A percentile compares a stretch with the other conserved stretches of the same genome.
Conservation (phyloP, 2,888 invertebrate genomes). For the Chorisops tibialis region DNA sequence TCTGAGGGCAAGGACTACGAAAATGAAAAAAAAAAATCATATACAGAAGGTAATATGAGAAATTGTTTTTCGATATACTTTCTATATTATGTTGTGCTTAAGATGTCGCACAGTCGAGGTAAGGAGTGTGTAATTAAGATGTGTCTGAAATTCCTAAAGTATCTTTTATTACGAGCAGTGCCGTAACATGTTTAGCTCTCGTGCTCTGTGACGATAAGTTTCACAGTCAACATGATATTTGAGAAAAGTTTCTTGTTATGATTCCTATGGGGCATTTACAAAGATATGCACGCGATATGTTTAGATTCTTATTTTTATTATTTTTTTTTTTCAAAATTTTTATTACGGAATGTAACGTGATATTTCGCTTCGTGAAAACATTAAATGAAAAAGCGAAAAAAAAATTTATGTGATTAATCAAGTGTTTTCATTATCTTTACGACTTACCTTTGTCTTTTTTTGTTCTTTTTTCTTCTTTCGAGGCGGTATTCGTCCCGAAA, state of each 20-base stretch:
- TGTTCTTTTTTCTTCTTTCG: conserved; percentile 50
- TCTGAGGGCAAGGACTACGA: not conserved
- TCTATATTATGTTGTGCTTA: too few relatives aligned
- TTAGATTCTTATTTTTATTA: not conserved
- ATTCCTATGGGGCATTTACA: conserved; percentile 8
- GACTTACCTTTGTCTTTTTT: conserved; percentile 42
- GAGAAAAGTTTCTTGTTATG: conserved; percentile 2
- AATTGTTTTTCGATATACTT: not conserved
- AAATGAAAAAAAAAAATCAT: too few relatives aligned
- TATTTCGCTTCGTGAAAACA: not conserved
- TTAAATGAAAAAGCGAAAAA: not conserved
- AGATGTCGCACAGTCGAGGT: too few relatives aligned
- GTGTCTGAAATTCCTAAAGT: too few relatives aligned
- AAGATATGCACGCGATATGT: conserved; percentile 14
- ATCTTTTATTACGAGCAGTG: not conserved
- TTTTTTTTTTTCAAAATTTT: not conserved
- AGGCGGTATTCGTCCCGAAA: conserved; percentile 51
- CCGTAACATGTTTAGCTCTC: not conserved
- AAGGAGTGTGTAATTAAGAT: too few relatives aligned
- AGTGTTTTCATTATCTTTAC: not conserved
- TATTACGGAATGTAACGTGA: not conserved
- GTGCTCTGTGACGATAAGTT: not conserved
- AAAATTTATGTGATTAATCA: not conserved
- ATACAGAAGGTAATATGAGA: not conserved
- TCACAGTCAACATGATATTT: conserved; percentile 10